Evolutionary conservation across 2,888 invertebrate species (phyloP), one percentile per base, ranked within the genome.

Genomic region (Hyppa rectilinea): DNA sequence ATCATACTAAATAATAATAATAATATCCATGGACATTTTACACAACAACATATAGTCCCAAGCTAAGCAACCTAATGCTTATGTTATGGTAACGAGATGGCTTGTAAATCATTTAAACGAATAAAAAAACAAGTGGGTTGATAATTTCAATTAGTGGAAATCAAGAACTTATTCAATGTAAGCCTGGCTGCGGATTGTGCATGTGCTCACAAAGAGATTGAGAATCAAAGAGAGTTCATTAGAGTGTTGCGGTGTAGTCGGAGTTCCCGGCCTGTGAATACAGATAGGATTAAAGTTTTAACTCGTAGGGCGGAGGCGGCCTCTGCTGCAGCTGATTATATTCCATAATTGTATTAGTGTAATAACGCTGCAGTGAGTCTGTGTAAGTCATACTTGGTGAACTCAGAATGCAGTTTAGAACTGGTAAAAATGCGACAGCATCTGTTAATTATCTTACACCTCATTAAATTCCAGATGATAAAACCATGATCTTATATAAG

Each of bases 191-290:
- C 17, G 36, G 62, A 59, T 63, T 31, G 50, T 63, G 53, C 58
- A 66, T 63, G 47, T 67, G 67, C 72, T 81, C 61, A 82, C 83
- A 87, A 83, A 87, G 83, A 84, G 81, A 86, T 86, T 81, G 84
- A 83, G n/a, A 87, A 88, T 87, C 88, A 89, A 86, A 87, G 87
- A 82, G 85, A 85, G 87, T 87, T 90, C 84, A 87, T 88, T 89
- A 89, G 85, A 80, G 80, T 85, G 85, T 79, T 85, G 82, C 80
- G 82, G 85, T 86, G 78, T 78, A 82, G 81, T 82, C 67, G 67
- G 63, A 83, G 81, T 81, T 84, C 68, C 71, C 69, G 68, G 69
- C 75, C 83, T 85, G 81, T 82, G 85, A 86, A 88, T 86, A 86
- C 84, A 83, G 85, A 86, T 84, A 79, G 84, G 82, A 89, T 87